Base-by-base conservation (phyloP, 2,797 vertebrate genomes). In the Nannoperca australis region DNA sequence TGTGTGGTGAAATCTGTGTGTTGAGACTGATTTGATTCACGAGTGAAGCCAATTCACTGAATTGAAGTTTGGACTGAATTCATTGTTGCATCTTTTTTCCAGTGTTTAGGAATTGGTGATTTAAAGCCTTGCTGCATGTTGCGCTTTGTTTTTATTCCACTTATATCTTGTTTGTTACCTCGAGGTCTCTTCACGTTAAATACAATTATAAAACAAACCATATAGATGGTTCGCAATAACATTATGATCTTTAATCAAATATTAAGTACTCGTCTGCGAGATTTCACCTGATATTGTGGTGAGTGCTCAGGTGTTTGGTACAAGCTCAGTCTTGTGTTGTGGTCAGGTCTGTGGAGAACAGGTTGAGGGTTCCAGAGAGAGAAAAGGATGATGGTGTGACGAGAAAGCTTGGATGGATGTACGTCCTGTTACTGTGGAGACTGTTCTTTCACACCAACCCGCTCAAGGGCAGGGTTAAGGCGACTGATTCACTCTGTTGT, bases 341-440 rank as follows among this genome's bases (percentile, higher is more conserved):
- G 18, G 65, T 42, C 50, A 42, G 6, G 17, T 27, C 49, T 53
- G 15, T 17, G 2, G 14, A 47, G 3, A 55, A 55, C 27, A 64
- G 30, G 30, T 45, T n/a, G 24, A 32, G 14, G 32, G 74, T 15
- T n/a, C 22, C 14, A 50, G 53, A 61, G 17, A 58, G 36, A 61
- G 72, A 34, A 76, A 47, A 22, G 20, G 11, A 11, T 50, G 53
- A 44, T 47, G 64, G 53, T 42, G 56, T 75, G 18, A 45, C 30
- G 11, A 18, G 3, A 30, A 49, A 38, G n/a, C 50, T 15, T n/a
- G 1, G 11, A 68, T 68, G 14, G 17, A 44, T 36, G 15, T 12
- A 11, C 1, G 1, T n/a, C 47, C 6, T 24, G 34, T 34, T 50
- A 32, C 17, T 36, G 47, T 22, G 6, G 38, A 15, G 34, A 69